Evolutionary conservation across 1,140 invertebrate species (phyloP), one percentile per base, ranked within the genome.

Genomic region (Drosophila grimshawi): DNA sequence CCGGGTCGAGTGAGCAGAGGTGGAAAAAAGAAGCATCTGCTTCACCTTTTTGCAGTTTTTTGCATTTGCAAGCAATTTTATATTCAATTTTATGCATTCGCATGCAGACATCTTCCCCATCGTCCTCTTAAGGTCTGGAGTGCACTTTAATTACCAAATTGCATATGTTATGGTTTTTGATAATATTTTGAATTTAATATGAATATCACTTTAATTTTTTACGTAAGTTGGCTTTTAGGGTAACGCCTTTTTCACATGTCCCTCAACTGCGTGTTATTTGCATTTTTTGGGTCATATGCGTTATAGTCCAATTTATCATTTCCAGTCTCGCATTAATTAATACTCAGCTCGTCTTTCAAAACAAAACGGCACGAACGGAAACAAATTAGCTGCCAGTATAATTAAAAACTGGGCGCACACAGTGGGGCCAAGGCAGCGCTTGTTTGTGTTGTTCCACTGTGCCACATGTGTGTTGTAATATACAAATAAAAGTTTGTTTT

Each of bases 31-130:
- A 61, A 37, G 2, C 45, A 55, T 41, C 48, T 19, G 30, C 37
- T 2, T 11, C 32, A 11, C 11, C 33, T 69, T 70, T 57, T 63
- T 75, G 19, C 19, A 19, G 19, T 66, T 53, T 79, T 61, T 53
- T 53, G 67, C 75, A 67, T 70, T 76, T 66, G 46, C 66, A 78
- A 51, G 49, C 76, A 67, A 76, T 86, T 88, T 67, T 60, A 70
- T 76, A 82, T 59, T 52, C 59, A 56, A 77, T 74, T 86, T 82
- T 83, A 83, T 86, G 83, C 83, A 73, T 33, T 35, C 60, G 30
- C 81, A 78, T 74, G 67, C 6, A 19, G 39, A 10, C 39, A 43
- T 3, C 10, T 4, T 43, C 5, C 7, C 5, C 35, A 37, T n/a
- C 39, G 10, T n/a, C 8, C 39, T 10, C 8, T 19, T 19, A 19